A percentile compares a stretch with the other conserved stretches of the same genome.
phyloP scores from a whole-genome alignment of 1,140 invertebrate species.

The Brachionus rubens region DNA sequence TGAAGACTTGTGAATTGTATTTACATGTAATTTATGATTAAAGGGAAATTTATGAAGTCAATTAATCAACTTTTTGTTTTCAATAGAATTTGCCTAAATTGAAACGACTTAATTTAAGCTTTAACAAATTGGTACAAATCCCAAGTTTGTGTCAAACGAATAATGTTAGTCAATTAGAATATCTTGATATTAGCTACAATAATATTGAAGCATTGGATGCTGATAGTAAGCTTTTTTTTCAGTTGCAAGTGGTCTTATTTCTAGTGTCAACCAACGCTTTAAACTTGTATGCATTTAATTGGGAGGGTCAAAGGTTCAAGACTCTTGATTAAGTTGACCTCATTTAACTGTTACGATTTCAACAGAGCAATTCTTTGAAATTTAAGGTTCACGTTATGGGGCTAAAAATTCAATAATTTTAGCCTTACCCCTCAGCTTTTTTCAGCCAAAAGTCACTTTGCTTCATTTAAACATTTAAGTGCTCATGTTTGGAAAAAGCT shows the following conservation, averaged over 20 bases:
- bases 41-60: neutral
- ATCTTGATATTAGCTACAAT: constrained; percentile 16
- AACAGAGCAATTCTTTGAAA: too few relatives aligned
- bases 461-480: too few relatives aligned
- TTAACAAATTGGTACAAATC: constrained; percentile 10
- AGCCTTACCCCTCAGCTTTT: too few relatives aligned
- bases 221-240: neutral
- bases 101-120: constrained; percentile 36
- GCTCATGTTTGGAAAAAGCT: too few relatives aligned
- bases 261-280: neutral
- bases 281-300: too few relatives aligned
- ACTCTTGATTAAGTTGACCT: too few relatives aligned
- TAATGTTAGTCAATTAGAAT: constrained; percentile 18
- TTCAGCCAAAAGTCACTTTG: too few relatives aligned
- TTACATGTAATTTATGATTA: constrained; percentile 7
- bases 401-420: too few relatives aligned
- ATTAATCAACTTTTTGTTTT: neutral
- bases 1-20: neutral
- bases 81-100: neutral
- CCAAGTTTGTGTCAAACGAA: neutral
- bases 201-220: constrained; percentile 2
- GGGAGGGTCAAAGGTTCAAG: too few relatives aligned
- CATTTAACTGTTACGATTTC: too few relatives aligned
- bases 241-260: neutral
- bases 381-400: too few relatives aligned